These are phyloP conservation scores for Brachypterus glaber DNA, from an alignment of 2,888 invertebrate genomes.

Conservation along the genomic window DNA sequence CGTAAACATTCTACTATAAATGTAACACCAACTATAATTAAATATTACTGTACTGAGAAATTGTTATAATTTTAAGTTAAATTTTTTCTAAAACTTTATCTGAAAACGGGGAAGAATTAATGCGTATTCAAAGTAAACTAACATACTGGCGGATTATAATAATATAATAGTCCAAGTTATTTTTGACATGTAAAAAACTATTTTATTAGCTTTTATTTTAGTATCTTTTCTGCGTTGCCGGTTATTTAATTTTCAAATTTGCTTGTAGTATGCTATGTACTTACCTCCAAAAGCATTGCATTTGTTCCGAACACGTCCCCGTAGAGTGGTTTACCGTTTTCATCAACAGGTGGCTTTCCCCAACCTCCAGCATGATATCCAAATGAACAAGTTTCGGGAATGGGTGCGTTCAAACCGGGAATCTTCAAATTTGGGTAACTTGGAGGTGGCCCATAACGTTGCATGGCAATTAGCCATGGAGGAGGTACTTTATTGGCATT, in stretches of 20 bases:
- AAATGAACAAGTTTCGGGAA: conserved; percentile 94
- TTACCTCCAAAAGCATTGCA: conserved; percentile 60
- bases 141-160: no score
- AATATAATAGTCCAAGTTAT: no score
- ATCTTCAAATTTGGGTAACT: conserved; percentile 98
- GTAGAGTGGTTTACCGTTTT: conserved; percentile 93
- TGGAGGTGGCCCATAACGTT: conserved; percentile 93
- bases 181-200: no score
- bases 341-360: conserved; percentile 99
- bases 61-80: no score
- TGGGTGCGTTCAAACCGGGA: conserved; percentile 94
- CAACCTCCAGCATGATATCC: conserved; percentile 99
- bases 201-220: no score
- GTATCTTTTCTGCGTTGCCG: no score
- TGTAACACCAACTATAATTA: conserved; percentile 9
- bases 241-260: no score
- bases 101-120: conserved; percentile 5
- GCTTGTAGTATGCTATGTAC: no score
- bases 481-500: conserved; percentile 81
- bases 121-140: no score
- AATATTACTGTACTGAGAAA: no score
- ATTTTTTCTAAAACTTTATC: conserved; percentile 8
- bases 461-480: conserved; percentile 95
- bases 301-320: conserved; percentile 96
- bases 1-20: no score